Percentiles rank a stretch among this genome's conserved stretches.
phyloP scores from a whole-genome alignment of 2,113 vertebrate genomes.

The Circaetus cinerascens region DNA sequence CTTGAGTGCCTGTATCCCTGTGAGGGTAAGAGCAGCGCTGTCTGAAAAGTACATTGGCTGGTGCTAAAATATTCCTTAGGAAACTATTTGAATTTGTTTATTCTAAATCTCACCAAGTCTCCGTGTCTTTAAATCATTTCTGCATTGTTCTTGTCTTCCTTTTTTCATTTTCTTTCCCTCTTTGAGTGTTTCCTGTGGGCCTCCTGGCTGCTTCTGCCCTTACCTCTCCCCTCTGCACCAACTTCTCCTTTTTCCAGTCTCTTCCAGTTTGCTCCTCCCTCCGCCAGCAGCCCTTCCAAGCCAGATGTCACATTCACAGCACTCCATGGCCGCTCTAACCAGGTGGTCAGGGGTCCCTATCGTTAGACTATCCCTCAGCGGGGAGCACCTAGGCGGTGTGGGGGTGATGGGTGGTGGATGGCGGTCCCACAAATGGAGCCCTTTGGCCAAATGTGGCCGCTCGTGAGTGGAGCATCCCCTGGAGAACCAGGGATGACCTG shows the following conservation, averaged over 20 bases:
- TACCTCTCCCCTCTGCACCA: not conserved
- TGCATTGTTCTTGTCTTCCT: not conserved
- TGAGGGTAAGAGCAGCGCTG: not conserved
- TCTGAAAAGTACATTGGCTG: not conserved
- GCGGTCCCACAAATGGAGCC: not conserved
- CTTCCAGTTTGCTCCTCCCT: not conserved
- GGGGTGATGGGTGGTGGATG: rapidly evolving
- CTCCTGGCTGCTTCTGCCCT: not conserved
- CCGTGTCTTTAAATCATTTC: not conserved
- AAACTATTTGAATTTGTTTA: not conserved
- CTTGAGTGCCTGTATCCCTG: not conserved
- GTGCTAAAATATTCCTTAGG: not conserved
- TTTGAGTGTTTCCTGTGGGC: not conserved
- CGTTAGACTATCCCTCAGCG: rapidly evolving
- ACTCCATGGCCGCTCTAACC: rapidly evolving
- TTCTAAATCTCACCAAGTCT: not conserved
- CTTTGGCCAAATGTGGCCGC: not conserved
- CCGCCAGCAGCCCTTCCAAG: not conserved
- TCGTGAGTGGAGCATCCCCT: not conserved
- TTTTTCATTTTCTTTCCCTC: constrained; percentile 24
- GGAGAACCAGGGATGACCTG: not conserved
- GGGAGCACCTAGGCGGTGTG: rapidly evolving
- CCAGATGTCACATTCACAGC: not conserved
- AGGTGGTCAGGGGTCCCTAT: not conserved
- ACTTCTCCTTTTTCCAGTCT: constrained; percentile 14